Conservation (phyloP, 2,888 invertebrate genomes). For the Dexiosoma caninum region DNA sequence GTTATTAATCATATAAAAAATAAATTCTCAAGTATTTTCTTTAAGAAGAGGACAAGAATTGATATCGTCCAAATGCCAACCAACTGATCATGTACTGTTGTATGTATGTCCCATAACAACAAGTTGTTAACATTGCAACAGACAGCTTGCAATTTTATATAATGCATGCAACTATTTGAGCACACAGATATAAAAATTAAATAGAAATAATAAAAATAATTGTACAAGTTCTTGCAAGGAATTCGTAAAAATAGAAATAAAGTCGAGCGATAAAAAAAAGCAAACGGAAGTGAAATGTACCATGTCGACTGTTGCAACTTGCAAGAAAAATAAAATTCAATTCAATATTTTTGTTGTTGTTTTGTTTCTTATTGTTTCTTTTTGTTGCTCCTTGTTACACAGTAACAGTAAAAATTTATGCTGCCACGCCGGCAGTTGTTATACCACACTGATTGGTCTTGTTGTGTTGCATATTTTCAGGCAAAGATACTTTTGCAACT, state of each 20-base stretch:
- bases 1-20: constrained; percentile 14
- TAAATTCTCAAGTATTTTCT: no score
- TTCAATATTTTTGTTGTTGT: constrained; percentile 3
- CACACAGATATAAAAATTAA: neutral
- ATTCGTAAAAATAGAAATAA: neutral
- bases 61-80: constrained; percentile 2
- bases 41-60: neutral
- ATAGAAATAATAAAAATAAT: constrained; percentile 15
- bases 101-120: neutral
- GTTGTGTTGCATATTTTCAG: constrained; percentile 44
- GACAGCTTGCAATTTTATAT: constrained; percentile 44
- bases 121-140: constrained; percentile 46
- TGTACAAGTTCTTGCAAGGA: constrained; percentile 12
- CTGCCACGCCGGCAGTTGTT: neutral
- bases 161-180: constrained; percentile 17
- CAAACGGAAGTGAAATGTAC: constrained; percentile 46
- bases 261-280: neutral
- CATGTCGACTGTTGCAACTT: constrained; percentile 30
- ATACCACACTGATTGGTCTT: constrained; percentile 14
- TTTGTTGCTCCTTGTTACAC: no score
- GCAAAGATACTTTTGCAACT: constrained; percentile 36
- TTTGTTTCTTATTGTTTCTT: no score
- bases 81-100: no score
- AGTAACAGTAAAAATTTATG: neutral
- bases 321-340: constrained; percentile 28